Base-by-base conservation (phyloP, 53 echinoderm and acorn worm species). In the Luidia sarsii region DNA sequence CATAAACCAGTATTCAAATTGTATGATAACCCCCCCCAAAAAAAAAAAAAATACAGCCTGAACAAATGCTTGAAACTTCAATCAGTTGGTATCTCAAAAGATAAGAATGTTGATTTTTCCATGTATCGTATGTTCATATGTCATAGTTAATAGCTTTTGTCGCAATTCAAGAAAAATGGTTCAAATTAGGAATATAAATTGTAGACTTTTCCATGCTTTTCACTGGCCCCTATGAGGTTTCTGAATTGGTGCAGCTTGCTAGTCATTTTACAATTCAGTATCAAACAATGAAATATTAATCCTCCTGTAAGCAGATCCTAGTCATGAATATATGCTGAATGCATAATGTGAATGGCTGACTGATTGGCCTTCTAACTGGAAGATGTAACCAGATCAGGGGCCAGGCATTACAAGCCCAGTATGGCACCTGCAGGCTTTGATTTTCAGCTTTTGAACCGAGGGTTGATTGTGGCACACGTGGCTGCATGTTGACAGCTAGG, bases 331-430 rank as follows among this genome's bases (percentile, higher is more conserved):
- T 41, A 77, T 18, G 39, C 30, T 77, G 60, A 77, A 74, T 56
- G 59, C 24, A 8, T 39, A 41, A 37, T 7, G 28, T 56, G 39
- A 74, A 45, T 77, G 45, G 57, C 56, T 39, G 25, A 41, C 14
- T 56, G 16, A 74, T 41, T 32, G 10, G 35, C 33, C 24, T 15
- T 3, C 29, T 43, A 61, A 28, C 59, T 48, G 13, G 43, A 77
- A 61, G 77, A 61, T 20, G 77, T 61, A 77, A 77, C 77, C 77
- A 10, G 77, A 77, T 59, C 48, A 45, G 77, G 77, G 60, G 60
- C 8, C 45, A 19, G 41, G 60, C 45, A 60, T 61, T 36, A 77
- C 61, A 46, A 60, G 72, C 43, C 61, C 16, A n/a, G 77, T 27
- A 1, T 7, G 22, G 34, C 56, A 55, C 77, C 77, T 61, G 60